Conservation (phyloP, 2,888 invertebrate genomes). For the Apamea crenata region DNA sequence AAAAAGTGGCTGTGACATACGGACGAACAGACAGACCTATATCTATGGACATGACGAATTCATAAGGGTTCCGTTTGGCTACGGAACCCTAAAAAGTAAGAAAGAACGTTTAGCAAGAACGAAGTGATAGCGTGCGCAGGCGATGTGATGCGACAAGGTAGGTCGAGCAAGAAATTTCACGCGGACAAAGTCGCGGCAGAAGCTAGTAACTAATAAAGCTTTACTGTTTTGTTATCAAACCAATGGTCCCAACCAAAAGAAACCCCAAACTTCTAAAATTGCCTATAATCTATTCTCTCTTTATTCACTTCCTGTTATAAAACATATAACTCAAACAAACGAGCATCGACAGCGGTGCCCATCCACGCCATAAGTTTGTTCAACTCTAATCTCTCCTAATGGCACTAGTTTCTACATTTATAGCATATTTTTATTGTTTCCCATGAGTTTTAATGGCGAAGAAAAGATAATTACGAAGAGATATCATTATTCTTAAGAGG, state of each 20-base stretch:
- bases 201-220: not conserved
- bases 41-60: too few relatives aligned
- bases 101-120: too few relatives aligned
- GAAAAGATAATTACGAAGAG: conserved; percentile 52
- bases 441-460: conserved; percentile 42
- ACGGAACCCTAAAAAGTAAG: too few relatives aligned
- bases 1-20: too few relatives aligned
- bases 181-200: too few relatives aligned
- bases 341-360: conserved; percentile 8
- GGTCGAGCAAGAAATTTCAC: too few relatives aligned
- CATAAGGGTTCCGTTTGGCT: too few relatives aligned
- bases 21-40: too few relatives aligned
- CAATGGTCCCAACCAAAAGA: not conserved
- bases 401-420: conserved; percentile 60
- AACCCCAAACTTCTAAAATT: not conserved
- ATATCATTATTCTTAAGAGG: conserved; percentile 42
- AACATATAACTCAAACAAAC: conserved; percentile 12
- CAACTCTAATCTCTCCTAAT: conserved; percentile 52
- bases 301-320: not conserved
- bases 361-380: conserved; percentile 48
- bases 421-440: conserved; percentile 59
- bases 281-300: not conserved
- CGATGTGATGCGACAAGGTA: too few relatives aligned
- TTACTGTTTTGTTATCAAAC: not conserved
- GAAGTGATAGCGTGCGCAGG: too few relatives aligned